Evolutionary conservation across 2,888 invertebrate genomes (phyloP).

Genomic region (Tolmerus cingulatus): DNA sequence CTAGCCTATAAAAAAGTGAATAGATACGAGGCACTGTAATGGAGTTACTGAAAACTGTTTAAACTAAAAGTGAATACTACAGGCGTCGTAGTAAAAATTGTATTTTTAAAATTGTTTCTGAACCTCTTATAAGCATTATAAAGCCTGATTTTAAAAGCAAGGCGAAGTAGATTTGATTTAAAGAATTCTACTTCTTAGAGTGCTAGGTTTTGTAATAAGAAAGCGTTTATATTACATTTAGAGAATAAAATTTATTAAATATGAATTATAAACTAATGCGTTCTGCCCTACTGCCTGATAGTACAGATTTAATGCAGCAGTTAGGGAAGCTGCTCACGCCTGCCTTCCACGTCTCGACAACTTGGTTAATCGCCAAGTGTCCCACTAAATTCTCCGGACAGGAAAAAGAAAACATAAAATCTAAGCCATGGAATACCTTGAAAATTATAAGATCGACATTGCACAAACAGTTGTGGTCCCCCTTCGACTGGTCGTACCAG

Average conservation of each 20-base stretch:
- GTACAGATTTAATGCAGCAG: background rate
- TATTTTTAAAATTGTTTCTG: background rate
- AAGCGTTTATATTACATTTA: background rate
- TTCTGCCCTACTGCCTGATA: background rate
- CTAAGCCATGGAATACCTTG: constrained; percentile 37
- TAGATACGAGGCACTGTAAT: background rate
- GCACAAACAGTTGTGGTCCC: constrained; percentile 40
- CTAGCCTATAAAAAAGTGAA: constrained; percentile 33
- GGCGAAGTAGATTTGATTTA: background rate
- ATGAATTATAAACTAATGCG: background rate
- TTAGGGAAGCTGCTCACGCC: background rate
- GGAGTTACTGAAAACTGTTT: background rate
- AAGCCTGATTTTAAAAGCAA: background rate
- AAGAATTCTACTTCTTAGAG: background rate
- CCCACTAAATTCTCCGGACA: constrained; percentile 43
- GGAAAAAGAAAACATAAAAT: constrained; percentile 46
- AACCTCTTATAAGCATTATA: background rate
- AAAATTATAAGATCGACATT: constrained; percentile 43
- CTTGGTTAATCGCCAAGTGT: background rate
- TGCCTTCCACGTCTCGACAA: constrained; percentile 40
- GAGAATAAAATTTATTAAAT: background rate
- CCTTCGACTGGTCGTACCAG: constrained; percentile 51
- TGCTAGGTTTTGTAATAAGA: background rate
- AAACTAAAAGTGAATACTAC: background rate
- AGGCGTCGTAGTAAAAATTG: background rate